Evolutionary conservation across 2,888 invertebrate genomes (phyloP), one percentile per base, ranked within the genome.

Genomic region (Chorisops tibialis): DNA sequence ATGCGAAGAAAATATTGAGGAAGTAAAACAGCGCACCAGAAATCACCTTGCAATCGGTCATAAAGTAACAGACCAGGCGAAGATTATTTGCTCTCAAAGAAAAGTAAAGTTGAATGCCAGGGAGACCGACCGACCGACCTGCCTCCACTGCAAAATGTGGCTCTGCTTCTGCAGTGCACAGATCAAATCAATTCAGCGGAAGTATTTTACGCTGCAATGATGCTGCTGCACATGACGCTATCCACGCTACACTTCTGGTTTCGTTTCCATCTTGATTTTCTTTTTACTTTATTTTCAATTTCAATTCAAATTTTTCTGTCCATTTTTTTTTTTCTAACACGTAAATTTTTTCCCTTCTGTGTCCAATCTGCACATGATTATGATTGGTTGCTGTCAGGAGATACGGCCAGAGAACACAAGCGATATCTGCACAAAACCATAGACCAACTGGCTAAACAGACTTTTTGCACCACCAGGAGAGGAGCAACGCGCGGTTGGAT

Each of bases 21-120:
- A 52, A 52, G 52, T 21, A 19, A 37, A 52, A 52, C 18, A 19
- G 35, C 18, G 5, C 37, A 38, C 14, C 21, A 30, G 30, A 37
- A 52, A 38, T 39, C 19, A 37, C 38, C 52, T 52, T 18, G 52
- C 39, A 38, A 52, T 52, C 52, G 12, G 38, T 52, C 52, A 52
- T 52, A 38, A 11, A 38, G 22, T 19, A 30, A 9, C 30, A 30
- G 30, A 30, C 9, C 30, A 30, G 30, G 30, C 30, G 9, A 9
- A 5, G 30, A 30, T 30, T 30, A 5, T n/a, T 50, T 14, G 49
- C 35, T 3, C 14, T 18, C 12, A 14, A 21, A 41, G 41, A 54
- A 54, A 54, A 54, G 54, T 54, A 14, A 41, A 54, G 54, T 41
- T 54, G 54, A 39, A 39, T 41, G 41, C 41, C 54, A 43, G 39